These are phyloP conservation scores for Melospiza melodia DNA, from an alignment of 2,113 vertebrate species.

Conservation along the genomic window DNA sequence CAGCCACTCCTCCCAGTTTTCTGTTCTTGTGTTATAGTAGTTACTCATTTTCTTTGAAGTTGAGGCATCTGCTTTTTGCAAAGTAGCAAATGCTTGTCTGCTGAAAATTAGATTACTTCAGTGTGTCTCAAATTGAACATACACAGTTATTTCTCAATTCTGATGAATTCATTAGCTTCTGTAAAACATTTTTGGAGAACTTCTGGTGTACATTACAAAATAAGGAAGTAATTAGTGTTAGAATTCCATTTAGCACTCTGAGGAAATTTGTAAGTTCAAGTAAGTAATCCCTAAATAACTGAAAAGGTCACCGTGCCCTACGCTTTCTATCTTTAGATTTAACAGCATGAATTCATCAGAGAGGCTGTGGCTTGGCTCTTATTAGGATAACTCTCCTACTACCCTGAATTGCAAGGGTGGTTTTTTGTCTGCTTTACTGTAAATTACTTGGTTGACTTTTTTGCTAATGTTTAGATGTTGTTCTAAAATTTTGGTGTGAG, in stretches of 20 bases:
- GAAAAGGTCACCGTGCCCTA: not conserved
- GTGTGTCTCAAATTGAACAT: not conserved
- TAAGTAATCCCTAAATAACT: conserved; percentile 24
- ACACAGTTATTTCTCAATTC: not conserved
- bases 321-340: conserved; percentile 25
- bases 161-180: conserved; percentile 13
- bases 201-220: not conserved
- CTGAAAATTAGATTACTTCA: not conserved
- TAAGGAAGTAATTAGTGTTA: conserved; percentile 15
- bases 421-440: not conserved
- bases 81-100: not conserved
- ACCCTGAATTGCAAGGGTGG: not conserved
- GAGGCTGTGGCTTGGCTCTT: not conserved
- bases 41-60: not conserved
- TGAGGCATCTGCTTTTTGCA: not conserved
- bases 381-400: not conserved
- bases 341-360: not conserved
- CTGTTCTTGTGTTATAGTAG: not conserved
- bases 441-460: not conserved
- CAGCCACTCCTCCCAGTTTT: not conserved
- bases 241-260: not conserved
- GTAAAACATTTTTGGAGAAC: not conserved
- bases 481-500: not conserved
- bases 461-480: not conserved
- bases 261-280: not conserved